A percentile compares a stretch with the other conserved stretches of the same genome.
phyloP scores from a whole-genome alignment of 2,113 vertebrate genomes.

The Mugil cephalus region DNA sequence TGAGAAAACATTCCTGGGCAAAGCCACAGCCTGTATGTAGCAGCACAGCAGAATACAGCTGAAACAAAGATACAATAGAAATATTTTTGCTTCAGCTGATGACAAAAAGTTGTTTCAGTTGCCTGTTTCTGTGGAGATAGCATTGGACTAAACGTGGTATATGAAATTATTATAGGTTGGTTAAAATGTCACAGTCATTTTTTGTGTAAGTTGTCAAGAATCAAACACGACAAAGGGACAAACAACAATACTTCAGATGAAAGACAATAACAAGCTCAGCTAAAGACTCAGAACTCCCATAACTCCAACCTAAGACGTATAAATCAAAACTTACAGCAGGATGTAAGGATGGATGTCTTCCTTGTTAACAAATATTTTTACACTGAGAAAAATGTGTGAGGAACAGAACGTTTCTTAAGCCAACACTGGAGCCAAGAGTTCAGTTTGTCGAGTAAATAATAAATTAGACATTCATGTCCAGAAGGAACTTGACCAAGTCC shows the following conservation, averaged over 20 bases:
- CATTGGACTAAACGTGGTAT: not conserved
- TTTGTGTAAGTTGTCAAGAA: not conserved
- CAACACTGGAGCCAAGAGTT: not conserved
- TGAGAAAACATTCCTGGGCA: not conserved
- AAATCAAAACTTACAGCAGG: too few relatives aligned
- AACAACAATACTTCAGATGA: not conserved
- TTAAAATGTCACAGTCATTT: not conserved
- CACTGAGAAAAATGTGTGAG: not conserved
- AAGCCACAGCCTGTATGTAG: not conserved
- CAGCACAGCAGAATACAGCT: not conserved
- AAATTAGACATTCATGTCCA: too few relatives aligned
- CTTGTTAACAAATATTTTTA: too few relatives aligned
- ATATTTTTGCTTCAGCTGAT: not conserved
- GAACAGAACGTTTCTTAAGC: not conserved
- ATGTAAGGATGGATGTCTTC: too few relatives aligned
- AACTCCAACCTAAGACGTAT: too few relatives aligned
- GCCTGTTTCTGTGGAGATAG: conserved; percentile 5
- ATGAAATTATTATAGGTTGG: not conserved
- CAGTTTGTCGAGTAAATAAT: not conserved
- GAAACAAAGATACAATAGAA: not conserved
- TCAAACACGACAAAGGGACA: too few relatives aligned
- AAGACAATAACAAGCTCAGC: too few relatives aligned
- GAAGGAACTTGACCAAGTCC: not conserved
- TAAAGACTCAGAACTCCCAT: too few relatives aligned
- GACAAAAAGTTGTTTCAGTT: not conserved